A percentile compares a stretch with the other conserved stretches of the same genome.
These are phyloP conservation scores for Pseudeuparius sepicola DNA, from an alignment of 2,888 invertebrate genomes.

Conservation along the genomic window DNA sequence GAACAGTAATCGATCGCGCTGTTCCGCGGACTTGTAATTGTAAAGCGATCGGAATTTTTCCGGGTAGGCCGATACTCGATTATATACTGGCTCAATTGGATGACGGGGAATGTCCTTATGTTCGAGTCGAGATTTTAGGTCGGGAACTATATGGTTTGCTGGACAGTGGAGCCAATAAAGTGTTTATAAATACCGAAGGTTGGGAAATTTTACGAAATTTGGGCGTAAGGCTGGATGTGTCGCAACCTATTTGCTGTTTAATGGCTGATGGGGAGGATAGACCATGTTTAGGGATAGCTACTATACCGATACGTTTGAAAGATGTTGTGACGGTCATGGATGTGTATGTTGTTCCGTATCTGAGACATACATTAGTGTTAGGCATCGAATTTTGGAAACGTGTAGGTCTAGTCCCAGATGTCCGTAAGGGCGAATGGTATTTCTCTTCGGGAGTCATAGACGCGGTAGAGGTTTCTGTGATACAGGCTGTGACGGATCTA, in stretches of 20 bases:
- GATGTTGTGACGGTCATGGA: constrained; percentile 6
- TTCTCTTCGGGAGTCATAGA: too few relatives aligned
- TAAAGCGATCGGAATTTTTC: too few relatives aligned
- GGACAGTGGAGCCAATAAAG: constrained; percentile 9
- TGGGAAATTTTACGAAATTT: constrained; percentile 1
- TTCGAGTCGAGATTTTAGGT: constrained; percentile 10
- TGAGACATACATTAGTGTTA: constrained; percentile 10
- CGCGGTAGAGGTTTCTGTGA: too few relatives aligned
- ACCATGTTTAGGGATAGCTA: constrained; percentile 6
- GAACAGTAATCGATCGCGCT: constrained; percentile 4
- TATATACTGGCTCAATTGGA: constrained; percentile 9
- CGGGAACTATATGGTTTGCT: constrained; percentile 6
- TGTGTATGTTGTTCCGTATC: constrained; percentile 9
- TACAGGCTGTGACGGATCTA: too few relatives aligned
- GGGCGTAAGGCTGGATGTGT: not conserved
- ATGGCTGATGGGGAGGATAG: constrained; percentile 7
- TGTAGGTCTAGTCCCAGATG: constrained; percentile 7
- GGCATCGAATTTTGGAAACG: constrained; percentile 11
- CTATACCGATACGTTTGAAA: constrained; percentile 6
- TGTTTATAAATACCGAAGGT: constrained; percentile 1
- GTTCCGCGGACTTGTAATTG: not conserved
- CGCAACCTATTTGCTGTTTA: not conserved
- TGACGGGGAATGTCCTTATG: constrained; percentile 9
- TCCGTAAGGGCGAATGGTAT: constrained; percentile 4
- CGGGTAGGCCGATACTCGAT: constrained; percentile 6